These are phyloP conservation scores for Actenoides lindsayi DNA, from an alignment of 2,113 vertebrate species.

Conservation along the genomic window DNA sequence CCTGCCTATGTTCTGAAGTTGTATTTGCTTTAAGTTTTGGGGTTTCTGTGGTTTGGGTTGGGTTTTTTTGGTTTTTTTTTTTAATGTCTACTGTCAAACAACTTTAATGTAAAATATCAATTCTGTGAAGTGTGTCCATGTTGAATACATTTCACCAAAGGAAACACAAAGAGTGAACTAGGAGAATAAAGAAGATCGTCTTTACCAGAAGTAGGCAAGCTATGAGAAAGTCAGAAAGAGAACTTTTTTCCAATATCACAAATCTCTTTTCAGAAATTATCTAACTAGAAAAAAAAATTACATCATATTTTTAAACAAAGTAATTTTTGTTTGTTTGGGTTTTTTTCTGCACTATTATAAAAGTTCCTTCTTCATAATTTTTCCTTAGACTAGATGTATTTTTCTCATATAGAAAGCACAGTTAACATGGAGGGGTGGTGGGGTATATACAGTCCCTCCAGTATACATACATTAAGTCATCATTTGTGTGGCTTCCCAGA, in stretches of 20 bases:
- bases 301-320: neutral
- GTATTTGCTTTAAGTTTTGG: neutral
- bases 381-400: neutral
- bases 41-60: neutral
- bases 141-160: neutral
- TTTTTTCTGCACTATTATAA: neutral
- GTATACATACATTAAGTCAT: neutral
- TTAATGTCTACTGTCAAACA: neutral
- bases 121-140: neutral
- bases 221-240: neutral
- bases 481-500: neutral
- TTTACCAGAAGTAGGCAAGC: neutral
- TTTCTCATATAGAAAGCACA: neutral
- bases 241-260: neutral
- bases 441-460: neutral
- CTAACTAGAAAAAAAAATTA: neutral
- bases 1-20: neutral
- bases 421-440: neutral
- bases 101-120: neutral
- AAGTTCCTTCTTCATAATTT: neutral
- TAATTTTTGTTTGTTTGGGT: neutral
- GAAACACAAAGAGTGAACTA: neutral
- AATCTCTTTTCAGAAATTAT: neutral
- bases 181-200: neutral
- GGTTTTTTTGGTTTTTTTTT: neutral